These are phyloP conservation scores for Andricus curvator DNA, from an alignment of 2,888 invertebrate genomes.

Conservation along the genomic window DNA sequence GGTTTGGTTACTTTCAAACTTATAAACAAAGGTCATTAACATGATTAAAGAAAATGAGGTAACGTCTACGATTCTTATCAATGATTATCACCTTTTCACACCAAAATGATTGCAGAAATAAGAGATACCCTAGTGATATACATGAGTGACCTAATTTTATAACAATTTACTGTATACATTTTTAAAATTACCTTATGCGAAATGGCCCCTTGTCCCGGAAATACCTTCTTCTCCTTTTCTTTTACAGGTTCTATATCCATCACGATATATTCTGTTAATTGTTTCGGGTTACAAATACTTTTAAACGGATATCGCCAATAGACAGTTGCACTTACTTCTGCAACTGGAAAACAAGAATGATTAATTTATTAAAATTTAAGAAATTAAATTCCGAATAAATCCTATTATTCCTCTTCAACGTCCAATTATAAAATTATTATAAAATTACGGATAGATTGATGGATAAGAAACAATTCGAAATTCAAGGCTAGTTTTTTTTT, in stretches of 20 bases:
- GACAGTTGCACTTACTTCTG: slow-evolving; percentile 88
- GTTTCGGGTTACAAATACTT: slow-evolving; percentile 93
- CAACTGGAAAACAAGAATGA: slow-evolving; percentile 80
- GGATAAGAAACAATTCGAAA: background rate
- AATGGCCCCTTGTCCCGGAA: slow-evolving; percentile 93
- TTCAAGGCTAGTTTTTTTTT: background rate
- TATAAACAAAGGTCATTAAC: background rate
- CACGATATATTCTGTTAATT: slow-evolving; percentile 94
- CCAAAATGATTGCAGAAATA: background rate
- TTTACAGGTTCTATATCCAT: slow-evolving; percentile 94
- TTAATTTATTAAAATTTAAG: background rate
- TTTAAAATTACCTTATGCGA: slow-evolving; percentile 84
- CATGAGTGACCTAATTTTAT: background rate
- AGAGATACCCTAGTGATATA: background rate
- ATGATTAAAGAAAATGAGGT: background rate
- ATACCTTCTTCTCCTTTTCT: slow-evolving; percentile 86
- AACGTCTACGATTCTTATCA: background rate
- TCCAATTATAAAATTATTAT: background rate
- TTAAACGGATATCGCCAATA: slow-evolving; percentile 95
- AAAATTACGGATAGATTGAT: background rate
- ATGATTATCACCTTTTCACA: background rate
- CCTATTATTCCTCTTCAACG: no score
- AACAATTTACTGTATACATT: background rate
- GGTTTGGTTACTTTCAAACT: background rate
- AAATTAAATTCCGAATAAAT: no score